Base-by-base conservation (phyloP, 2,888 invertebrate genomes). In the Eupithecia subumbrata region DNA sequence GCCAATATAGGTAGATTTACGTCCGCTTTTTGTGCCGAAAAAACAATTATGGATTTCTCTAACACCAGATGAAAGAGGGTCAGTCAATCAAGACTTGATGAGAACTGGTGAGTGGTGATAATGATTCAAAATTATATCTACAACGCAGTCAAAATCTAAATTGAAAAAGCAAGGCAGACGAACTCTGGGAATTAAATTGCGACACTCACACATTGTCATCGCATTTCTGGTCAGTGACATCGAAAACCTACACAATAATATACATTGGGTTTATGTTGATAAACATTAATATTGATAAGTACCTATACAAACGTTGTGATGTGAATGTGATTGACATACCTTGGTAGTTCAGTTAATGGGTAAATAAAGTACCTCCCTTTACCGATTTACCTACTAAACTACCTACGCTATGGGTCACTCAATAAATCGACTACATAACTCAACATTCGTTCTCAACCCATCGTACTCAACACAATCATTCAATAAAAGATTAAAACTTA, bases 201-300 rank as follows among this genome's bases (percentile, higher is more conserved):
- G 37, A 67, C 67, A 67, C 66, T 64, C n/a, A 63, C 45, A 52
- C 64, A n/a, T 37, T 74, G 45, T 45, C 68, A 45, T 63, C 25
- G 52, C 18, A 71, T 30, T 18, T 37, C 48, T 63, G 63, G 74
- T 69, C 72, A 74, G 37, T 76, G 74, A 72, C 74, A 76, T 72
- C 60, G 48, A 68, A 64, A 43, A 45, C 25, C 68, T 22, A 68
- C 12, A 67, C 67, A 43, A 22, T 43, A 43, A 0, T 56, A 0
- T 56, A 43, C n/a, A 56, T 60, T 73, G 48, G 43, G 9, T 11
- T n/a, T 25, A 48, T 69, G 74, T 69, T 74, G 60, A 70, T 76
- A 45, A 67, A 72, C 66, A 72, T 77, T 72, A 40, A 9, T 25
- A 37, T 70, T 71, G 71, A 71, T 71, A 7, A 73, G 9, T 70